Conservation (phyloP, 2,797 vertebrate genomes). For the Gephyroberyx darwinii region DNA sequence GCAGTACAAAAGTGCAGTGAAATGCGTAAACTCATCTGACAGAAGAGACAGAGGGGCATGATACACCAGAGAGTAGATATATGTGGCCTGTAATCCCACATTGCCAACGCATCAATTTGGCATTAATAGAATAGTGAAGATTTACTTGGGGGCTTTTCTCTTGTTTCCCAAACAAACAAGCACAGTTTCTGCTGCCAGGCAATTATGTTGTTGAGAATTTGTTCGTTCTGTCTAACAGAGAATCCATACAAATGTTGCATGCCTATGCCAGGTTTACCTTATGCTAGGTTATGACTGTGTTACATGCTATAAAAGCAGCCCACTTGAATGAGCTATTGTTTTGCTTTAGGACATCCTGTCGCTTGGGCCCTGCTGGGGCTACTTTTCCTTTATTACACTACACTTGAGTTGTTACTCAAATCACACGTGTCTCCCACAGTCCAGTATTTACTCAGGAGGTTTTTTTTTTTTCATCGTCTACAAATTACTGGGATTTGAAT, state of each 20-base stretch:
- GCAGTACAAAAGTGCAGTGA: too few species aligned
- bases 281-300: neutral
- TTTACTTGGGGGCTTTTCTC: too few species aligned
- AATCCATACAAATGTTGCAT: neutral
- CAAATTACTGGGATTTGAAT: conserved; percentile 14
- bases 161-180: neutral
- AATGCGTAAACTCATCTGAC: too few species aligned
- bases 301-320: conserved; percentile 9
- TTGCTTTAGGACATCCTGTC: neutral
- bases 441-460: neutral
- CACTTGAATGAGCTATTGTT: conserved; percentile 2
- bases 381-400: neutral
- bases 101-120: too few species aligned
- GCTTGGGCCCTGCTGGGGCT: neutral
- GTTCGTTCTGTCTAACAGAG: neutral
- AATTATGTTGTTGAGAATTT: neutral
- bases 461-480: neutral
- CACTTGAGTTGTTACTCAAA: neutral
- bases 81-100: too few species aligned
- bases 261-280: neutral
- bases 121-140: too few species aligned
- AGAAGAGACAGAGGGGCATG: too few species aligned
- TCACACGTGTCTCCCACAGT: neutral
- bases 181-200: neutral
- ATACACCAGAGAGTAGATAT: too few species aligned